phyloP scores from a whole-genome alignment of 2,797 vertebrate genomes.

The Clarias pachynema region DNA sequence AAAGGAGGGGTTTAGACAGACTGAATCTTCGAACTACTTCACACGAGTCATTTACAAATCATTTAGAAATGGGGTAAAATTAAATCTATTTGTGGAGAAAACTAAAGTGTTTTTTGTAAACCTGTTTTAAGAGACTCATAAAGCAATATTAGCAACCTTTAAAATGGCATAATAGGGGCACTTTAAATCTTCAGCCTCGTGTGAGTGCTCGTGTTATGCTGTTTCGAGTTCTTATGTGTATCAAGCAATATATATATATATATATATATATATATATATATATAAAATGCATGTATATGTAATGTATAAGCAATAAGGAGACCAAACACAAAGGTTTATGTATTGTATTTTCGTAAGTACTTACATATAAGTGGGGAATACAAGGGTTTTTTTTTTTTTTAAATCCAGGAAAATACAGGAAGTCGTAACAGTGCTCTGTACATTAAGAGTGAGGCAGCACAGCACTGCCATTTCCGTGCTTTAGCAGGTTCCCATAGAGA shows the following conservation, averaged over 20 bases:
- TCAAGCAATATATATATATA: too few relatives aligned
- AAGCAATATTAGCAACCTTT: too few relatives aligned
- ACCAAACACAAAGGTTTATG: conserved; percentile 61
- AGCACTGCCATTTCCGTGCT: conserved; percentile 61
- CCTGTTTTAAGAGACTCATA: too few relatives aligned
- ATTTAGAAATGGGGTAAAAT: too few relatives aligned
- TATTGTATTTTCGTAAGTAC: conserved; percentile 81
- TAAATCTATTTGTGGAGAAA: too few relatives aligned
- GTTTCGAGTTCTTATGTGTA: background rate
- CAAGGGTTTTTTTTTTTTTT: conserved; percentile 66
- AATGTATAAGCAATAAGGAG: conserved; percentile 31
- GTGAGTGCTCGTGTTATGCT: background rate
- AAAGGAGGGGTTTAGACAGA: too few relatives aligned
- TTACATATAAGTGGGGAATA: conserved; percentile 81
- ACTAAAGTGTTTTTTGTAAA: too few relatives aligned
- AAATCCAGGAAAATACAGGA: conserved; percentile 75
- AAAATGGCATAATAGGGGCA: too few relatives aligned
- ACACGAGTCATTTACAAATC: too few relatives aligned
- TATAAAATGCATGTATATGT: too few relatives aligned
- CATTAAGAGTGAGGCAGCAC: conserved; percentile 72
- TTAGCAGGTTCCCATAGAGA: conserved; percentile 60
- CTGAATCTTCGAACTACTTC: too few relatives aligned
- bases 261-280: too few relatives aligned
- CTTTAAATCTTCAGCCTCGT: background rate
- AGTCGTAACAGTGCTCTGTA: conserved; percentile 80